Percentiles rank a stretch among this genome's conserved stretches.
These are phyloP conservation scores for Rotaria magnacalcarata DNA, from an alignment of 2,888 invertebrate species.

Conservation along the genomic window DNA sequence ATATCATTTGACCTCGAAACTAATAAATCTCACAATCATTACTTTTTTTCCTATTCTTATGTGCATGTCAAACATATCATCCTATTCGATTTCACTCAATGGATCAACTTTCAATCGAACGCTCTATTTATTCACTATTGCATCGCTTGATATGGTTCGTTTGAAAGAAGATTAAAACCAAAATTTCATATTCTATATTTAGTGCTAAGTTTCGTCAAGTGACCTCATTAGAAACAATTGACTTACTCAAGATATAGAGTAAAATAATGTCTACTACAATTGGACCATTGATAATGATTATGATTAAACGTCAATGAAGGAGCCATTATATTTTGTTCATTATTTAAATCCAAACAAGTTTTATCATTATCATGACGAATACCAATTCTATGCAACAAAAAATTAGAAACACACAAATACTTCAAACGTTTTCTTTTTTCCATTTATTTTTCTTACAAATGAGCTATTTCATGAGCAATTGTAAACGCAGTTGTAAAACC, in stretches of 20 bases:
- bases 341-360: neutral
- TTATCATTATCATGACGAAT: conserved; percentile 55
- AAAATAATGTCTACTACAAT: conserved; percentile 53
- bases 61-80: no score
- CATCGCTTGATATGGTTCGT: no score
- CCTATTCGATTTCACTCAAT: no score
- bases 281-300: conserved; percentile 51
- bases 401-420: neutral
- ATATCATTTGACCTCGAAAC: no score
- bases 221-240: neutral
- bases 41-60: no score
- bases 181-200: neutral
- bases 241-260: conserved; percentile 53
- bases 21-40: no score
- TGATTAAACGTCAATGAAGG: neutral
- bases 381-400: conserved; percentile 51
- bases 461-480: conserved; percentile 55
- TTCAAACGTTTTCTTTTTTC: neutral
- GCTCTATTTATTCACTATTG: no score
- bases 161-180: no score
- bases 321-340: conserved; percentile 32
- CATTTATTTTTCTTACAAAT: conserved; percentile 45
- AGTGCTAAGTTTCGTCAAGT: neutral
- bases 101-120: no score
- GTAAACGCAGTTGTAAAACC: conserved; percentile 54